Evolutionary conservation across 1,140 invertebrate species (phyloP), one percentile per base, ranked within the genome.

Genomic region (Caerostris darwini): DNA sequence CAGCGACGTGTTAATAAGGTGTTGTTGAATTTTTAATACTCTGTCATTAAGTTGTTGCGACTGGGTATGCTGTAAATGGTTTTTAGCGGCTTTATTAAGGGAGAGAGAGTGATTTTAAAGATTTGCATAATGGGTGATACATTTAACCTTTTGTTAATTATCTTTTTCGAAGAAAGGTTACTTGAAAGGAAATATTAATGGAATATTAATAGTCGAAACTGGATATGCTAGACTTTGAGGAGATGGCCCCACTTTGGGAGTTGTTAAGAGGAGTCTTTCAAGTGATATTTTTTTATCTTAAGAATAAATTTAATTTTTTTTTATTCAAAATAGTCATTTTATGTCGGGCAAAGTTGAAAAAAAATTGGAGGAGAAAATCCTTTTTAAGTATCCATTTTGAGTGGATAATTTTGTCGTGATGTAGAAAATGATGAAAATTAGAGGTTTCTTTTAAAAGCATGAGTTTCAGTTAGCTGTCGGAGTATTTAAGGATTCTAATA

Each of bases 1-100:
- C 34, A 81, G 19, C 17, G 57, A 61, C 54, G 58, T 91, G 90
- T 82, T 91, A 91, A 81, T 91, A 91, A 91, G 90, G 77, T 91
- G 90, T 59, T 91, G 69, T 59, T 81, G 54, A 81, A 91, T 59
- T 89, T 69, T 71, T 89, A 89, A 89, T 89, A 89, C 61, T 57
- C 64, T 61, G 34, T 64, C 64, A 64, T 81, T 53, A 91, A 81
- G 90, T 58, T 19, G 34, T 82, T 91, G 59, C 56, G 86, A 64
- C 34, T 64, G 34, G 56, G 86, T 91, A 57, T 50, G 58, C 71
- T 91, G 14, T 81, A 82, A 53, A 81, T 59, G 77, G 57, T 91
- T 91, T 91, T 91, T 91, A 91, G 69, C 34, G 69, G 69, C 56
- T 64, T 61, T 88, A 64, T 64, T 64, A 88, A 88, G 61, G 86